phyloP scores from a whole-genome alignment of 1,140 invertebrate species.

The Sminthurides bifidus region DNA sequence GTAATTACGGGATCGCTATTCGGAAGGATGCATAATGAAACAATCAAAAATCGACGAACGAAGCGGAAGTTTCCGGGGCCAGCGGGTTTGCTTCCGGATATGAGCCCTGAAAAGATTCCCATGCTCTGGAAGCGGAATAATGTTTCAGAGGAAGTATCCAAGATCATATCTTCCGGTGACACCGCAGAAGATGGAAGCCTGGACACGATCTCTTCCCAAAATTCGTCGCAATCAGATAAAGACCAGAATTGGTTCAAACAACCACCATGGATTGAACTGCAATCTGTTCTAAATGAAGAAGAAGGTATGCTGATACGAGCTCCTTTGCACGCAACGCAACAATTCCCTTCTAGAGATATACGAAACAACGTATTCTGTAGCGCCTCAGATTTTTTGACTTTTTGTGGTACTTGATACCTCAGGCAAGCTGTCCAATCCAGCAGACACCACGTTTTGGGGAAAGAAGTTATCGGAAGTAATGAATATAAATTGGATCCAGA shows the following conservation, averaged over 20 bases:
- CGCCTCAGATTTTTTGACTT: too few relatives aligned
- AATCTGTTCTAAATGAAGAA: neutral
- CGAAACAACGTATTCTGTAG: too few relatives aligned
- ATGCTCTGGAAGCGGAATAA: constrained; percentile 5
- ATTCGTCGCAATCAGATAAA: neutral
- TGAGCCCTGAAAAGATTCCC: neutral
- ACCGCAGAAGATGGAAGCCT: neutral
- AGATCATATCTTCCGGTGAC: neutral
- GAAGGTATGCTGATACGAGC: too few relatives aligned
- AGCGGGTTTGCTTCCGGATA: constrained; percentile 13
- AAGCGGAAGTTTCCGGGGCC: constrained; percentile 22
- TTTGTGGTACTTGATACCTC: too few relatives aligned
- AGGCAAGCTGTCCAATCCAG: neutral
- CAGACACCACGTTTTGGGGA: too few relatives aligned
- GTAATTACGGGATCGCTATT: neutral
- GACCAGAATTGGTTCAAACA: neutral
- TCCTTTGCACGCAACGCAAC: too few relatives aligned
- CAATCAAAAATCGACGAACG: neutral
- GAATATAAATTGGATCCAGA: constrained; percentile 20
- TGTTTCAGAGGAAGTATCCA: neutral
- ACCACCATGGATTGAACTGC: constrained; percentile 12
- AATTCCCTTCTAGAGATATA: too few relatives aligned
- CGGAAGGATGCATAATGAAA: neutral
- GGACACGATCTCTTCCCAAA: neutral
- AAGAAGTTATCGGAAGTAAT: constrained; percentile 12